Conservation (phyloP, 2,113 vertebrate genomes). For the Bambusicola thoracicus region DNA sequence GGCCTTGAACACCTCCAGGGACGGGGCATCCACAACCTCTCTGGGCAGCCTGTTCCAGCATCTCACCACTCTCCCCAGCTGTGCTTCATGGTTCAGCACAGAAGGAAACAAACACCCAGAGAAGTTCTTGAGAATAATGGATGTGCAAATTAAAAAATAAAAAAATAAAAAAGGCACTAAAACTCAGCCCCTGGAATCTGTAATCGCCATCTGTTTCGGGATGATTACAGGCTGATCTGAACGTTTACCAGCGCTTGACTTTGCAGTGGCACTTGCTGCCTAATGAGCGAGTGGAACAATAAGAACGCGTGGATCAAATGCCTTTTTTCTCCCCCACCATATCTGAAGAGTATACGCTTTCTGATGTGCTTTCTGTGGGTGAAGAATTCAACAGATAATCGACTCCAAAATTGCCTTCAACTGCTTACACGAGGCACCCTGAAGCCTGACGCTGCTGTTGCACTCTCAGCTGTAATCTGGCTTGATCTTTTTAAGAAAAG, state of each 20-base stretch:
- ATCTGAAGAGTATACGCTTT: not conserved
- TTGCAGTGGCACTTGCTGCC: constrained; percentile 1
- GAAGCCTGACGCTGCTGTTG: not conserved
- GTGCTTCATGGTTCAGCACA: not conserved
- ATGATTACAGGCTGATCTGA: constrained; percentile 57
- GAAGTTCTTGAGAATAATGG: not conserved
- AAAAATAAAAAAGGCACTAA: not conserved
- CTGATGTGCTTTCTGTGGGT: too few relatives aligned
- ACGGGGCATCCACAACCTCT: too few relatives aligned
- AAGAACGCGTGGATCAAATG: not conserved
- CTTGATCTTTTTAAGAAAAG: not conserved
- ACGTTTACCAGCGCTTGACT: constrained; percentile 22
- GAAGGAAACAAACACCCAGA: not conserved
- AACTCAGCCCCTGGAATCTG: not conserved
- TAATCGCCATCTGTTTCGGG: constrained; percentile 59
- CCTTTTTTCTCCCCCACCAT: not conserved
- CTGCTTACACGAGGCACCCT: not conserved
- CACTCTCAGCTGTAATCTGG: not conserved
- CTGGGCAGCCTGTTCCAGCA: too few relatives aligned
- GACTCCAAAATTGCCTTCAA: not conserved
- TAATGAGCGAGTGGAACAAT: constrained; percentile 8
- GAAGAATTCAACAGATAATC: not conserved
- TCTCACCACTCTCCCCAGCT: too few relatives aligned
- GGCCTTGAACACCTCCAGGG: too few relatives aligned
- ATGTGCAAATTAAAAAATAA: not conserved